Base-by-base conservation (phyloP, 2,113 vertebrate species). In the Seriola rivoliana region DNA sequence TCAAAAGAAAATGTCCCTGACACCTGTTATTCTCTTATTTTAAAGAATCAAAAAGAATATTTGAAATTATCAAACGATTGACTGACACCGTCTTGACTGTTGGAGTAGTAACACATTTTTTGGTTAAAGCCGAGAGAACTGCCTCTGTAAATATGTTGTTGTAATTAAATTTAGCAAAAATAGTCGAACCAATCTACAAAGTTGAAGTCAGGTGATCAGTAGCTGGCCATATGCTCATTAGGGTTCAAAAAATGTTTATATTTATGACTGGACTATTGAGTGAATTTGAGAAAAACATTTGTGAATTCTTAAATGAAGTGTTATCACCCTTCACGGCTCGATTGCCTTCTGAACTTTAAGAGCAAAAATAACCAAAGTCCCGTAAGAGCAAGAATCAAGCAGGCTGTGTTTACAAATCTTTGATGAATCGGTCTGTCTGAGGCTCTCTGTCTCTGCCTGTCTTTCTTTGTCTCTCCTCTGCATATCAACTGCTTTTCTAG, bases 401-500 rank as follows among this genome's bases (percentile, higher is more conserved):
- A 59, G 75, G 19, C 67, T 32, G 19, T 72, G 79, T 89, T 93
- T 79, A 70, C 81, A 80, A 64, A 66, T 84, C 64, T 78, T 76
- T 88, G 71, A 88, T 87, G 63, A 87, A 86, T 76, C 19, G 11
- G 50, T 68, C 54, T 60, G 59, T 69, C 71, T 70, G 5, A 74
- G 60, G 44, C 40, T 72, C 32, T 81, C 48, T 48, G n/a, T 72
- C 68, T 84, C 40, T 69, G 40, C 10, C 34, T 59, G 58, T 60
- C 67, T 78, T 21, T 66, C 75, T 81, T 82, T 82, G 72, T 87
- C 70, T 81, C 77, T 59, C 36, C 29, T 78, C 62, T 89, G 65
- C 82, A 76, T 84, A 82, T 88, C 79, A 91, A 82, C 86, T 44
- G 36, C 8, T 84, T 80, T 85, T 83, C 73, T 71, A n/a, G 57